Base-by-base conservation (phyloP, 2,113 vertebrate genomes). In the Microcebus murinus region DNA sequence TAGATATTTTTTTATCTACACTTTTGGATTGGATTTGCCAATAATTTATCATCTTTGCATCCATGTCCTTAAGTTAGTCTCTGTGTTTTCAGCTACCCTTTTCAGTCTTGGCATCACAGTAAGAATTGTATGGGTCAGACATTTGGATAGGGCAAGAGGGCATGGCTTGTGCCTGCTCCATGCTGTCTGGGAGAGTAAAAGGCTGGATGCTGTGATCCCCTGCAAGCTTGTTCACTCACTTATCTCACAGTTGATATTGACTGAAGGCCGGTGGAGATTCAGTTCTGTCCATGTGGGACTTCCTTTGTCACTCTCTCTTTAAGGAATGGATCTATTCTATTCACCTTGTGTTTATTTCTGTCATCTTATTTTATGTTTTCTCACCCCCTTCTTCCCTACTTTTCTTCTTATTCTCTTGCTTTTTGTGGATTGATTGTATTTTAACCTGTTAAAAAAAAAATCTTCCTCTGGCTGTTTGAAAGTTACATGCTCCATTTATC, bases 361-460 rank as follows among this genome's bases (percentile, higher is more conserved):
- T 45, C 25, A 20, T 70, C 23, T 85, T 61, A 15, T 61, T 18
- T 89, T 61, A 31, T 65, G 25, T 39, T 50, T 73, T 50, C 70
- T 0, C 12, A 11, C 68, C 87, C 63, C 27, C 45, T 34, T 57
- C 48, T 45, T 80, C 10, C 10, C 3, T 39, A 12, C 18, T 73
- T 74, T 86, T 50, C 39, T 88, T 83, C 14, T 65, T 77, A 67
- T 68, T 73, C 57, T 7, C 34, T 48, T 93, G 45, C 42, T 18
- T 93, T 79, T 91, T 71, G 76, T 80, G 50, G 45, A 61, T 86
- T 52, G 31, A 71, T 34, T 90, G 18, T 87, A n/a, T 65, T 96
- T 91, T 91, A 81, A 87, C 1, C 29, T 86, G 45, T 77, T 25
- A 90, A 36, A 70, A 65, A 70, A n/a, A 70, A 67, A 36, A 36